phyloP scores from a whole-genome alignment of 2,113 vertebrate genomes.

The Danionella cerebrum region DNA sequence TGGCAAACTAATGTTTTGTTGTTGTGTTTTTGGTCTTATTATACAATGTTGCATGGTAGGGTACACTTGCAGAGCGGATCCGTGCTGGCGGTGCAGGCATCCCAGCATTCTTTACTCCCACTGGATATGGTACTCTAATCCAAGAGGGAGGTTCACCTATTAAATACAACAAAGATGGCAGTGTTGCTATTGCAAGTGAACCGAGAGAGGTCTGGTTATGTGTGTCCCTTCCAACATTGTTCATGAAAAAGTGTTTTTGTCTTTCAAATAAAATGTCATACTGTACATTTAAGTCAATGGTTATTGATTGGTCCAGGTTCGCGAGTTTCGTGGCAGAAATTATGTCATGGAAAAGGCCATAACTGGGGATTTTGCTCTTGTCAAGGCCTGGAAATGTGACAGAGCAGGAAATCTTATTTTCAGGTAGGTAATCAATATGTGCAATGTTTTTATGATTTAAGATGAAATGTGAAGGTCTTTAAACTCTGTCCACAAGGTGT shows the following conservation, averaged over 20 bases:
- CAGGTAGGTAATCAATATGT: slow-evolving; percentile 57
- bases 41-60: slow-evolving; percentile 54
- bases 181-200: slow-evolving; percentile 69
- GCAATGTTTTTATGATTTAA: neutral
- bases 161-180: slow-evolving; percentile 77
- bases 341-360: slow-evolving; percentile 77
- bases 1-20: too few relatives aligned
- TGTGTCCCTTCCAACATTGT: neutral
- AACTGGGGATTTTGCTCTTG: slow-evolving; percentile 77
- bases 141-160: slow-evolving; percentile 78
- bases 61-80: slow-evolving; percentile 75
- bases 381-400: slow-evolving; percentile 85
- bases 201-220: slow-evolving; percentile 67
- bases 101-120: slow-evolving; percentile 79
- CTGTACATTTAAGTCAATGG: neutral
- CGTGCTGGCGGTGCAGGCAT: slow-evolving; percentile 80
- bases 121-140: slow-evolving; percentile 76
- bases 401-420: slow-evolving; percentile 79
- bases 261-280: neutral
- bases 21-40: too few relatives aligned
- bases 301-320: slow-evolving; percentile 57
- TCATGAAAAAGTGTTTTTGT: neutral
- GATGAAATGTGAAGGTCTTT: too few relatives aligned
- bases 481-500: slow-evolving; percentile 24
- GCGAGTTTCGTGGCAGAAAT: slow-evolving; percentile 72